phyloP scores from a whole-genome alignment of 2,888 invertebrate genomes.

The Helleia helle region DNA sequence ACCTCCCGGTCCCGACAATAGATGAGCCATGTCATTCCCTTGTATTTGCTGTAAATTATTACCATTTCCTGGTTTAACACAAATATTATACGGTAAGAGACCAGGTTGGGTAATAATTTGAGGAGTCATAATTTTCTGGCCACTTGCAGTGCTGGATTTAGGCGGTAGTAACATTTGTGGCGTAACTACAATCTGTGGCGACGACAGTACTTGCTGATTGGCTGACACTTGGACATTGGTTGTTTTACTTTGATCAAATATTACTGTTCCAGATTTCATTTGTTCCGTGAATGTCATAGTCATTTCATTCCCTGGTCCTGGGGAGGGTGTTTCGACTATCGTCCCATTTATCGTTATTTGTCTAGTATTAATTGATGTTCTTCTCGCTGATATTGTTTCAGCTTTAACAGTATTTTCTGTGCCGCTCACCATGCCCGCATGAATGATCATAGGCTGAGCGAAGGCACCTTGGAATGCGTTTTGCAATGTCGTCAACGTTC shows the following conservation, averaged over 20 bases:
- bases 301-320: constrained; percentile 64
- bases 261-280: constrained; percentile 64
- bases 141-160: constrained; percentile 50
- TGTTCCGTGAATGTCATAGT: constrained; percentile 68
- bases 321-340: constrained; percentile 69
- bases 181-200: constrained; percentile 67
- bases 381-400: constrained; percentile 61
- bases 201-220: constrained; percentile 59
- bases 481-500: constrained; percentile 63
- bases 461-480: constrained; percentile 68
- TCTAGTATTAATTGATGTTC: constrained; percentile 66
- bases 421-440: constrained; percentile 61
- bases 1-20: constrained; percentile 57
- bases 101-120: constrained; percentile 64
- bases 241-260: constrained; percentile 63
- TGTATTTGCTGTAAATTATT: constrained; percentile 63
- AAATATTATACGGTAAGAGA: constrained; percentile 62
- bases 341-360: constrained; percentile 71
- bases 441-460: constrained; percentile 67
- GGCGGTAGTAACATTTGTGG: constrained; percentile 66
- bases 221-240: constrained; percentile 62
- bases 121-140: constrained; percentile 56
- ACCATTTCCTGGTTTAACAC: constrained; percentile 59
- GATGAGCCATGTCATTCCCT: constrained; percentile 58
- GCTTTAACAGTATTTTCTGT: constrained; percentile 61